phyloP scores from a whole-genome alignment of 2,113 vertebrate species.

The Pterophyllum scalare region DNA sequence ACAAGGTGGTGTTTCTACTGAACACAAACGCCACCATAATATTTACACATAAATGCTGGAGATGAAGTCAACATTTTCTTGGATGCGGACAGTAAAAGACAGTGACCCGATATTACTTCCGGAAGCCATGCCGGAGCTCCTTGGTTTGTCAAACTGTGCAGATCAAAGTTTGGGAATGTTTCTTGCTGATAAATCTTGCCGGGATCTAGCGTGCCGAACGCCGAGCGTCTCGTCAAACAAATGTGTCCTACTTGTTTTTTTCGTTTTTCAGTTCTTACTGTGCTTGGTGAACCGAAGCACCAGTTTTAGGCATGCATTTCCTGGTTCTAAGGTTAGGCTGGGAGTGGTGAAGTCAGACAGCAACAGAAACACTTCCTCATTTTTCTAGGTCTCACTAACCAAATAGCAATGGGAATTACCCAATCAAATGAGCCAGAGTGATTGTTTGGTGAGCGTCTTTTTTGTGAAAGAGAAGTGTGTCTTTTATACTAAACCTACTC shows the following conservation, averaged over 20 bases:
- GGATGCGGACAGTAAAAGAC: not conserved
- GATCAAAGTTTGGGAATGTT: not conserved
- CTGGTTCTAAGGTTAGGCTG: not conserved
- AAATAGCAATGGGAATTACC: not conserved
- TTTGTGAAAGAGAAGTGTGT: not conserved
- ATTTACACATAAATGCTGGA: not conserved
- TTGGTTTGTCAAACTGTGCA: not conserved
- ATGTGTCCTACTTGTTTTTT: not conserved
- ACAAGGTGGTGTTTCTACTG: not conserved
- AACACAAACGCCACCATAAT: accelerated
- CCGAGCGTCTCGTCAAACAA: not conserved
- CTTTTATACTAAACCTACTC: not conserved
- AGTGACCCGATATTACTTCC: accelerated
- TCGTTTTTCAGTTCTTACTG: not conserved
- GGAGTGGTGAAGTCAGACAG: not conserved
- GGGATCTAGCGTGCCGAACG: accelerated
- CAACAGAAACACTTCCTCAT: conserved; percentile 53
- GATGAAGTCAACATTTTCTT: not conserved
- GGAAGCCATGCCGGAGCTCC: too few species aligned
- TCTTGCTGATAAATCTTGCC: not conserved
- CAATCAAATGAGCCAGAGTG: accelerated
- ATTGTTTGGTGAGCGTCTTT: accelerated
- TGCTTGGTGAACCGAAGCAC: not conserved
- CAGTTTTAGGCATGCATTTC: not conserved
- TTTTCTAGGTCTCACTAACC: not conserved